Evolutionary conservation across 2,797 vertebrate species (phyloP).

Genomic region (Valencia hispanica): DNA sequence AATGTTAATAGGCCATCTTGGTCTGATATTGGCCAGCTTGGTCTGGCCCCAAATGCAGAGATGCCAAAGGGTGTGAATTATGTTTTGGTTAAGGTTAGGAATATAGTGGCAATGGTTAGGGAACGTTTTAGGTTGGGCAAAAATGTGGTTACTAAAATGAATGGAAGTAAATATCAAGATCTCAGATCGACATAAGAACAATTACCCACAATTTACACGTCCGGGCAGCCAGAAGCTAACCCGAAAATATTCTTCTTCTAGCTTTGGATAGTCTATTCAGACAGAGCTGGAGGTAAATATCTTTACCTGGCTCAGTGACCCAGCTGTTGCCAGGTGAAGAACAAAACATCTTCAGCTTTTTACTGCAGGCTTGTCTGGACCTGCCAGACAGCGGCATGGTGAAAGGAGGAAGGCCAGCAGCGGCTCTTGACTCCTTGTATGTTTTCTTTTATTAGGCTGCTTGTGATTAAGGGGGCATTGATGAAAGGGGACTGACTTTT

Average conservation of each 20-base stretch:
- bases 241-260: background rate
- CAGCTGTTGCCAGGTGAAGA: constrained; percentile 60
- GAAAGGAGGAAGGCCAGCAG: constrained; percentile 3
- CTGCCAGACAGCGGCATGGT: constrained; percentile 24
- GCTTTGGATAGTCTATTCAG: background rate
- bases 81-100: too few species aligned
- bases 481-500: constrained; percentile 23
- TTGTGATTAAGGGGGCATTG: constrained; percentile 34
- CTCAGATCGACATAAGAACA: background rate
- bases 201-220: background rate
- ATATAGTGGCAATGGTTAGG: background rate
- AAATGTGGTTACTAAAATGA: background rate
- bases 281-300: constrained; percentile 40
- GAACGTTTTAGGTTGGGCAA: background rate
- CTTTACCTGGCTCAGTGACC: constrained; percentile 55
- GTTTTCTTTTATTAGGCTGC: constrained; percentile 38
- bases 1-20: too few species aligned
- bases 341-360: constrained; percentile 63
- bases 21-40: too few species aligned
- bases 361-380: constrained; percentile 59
- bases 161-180: background rate
- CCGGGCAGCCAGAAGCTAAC: background rate
- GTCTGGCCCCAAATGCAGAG: too few species aligned
- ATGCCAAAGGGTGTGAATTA: too few species aligned
- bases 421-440: background rate